Conservation (phyloP, 1,140 invertebrate species). For the Drepana arcuata region DNA sequence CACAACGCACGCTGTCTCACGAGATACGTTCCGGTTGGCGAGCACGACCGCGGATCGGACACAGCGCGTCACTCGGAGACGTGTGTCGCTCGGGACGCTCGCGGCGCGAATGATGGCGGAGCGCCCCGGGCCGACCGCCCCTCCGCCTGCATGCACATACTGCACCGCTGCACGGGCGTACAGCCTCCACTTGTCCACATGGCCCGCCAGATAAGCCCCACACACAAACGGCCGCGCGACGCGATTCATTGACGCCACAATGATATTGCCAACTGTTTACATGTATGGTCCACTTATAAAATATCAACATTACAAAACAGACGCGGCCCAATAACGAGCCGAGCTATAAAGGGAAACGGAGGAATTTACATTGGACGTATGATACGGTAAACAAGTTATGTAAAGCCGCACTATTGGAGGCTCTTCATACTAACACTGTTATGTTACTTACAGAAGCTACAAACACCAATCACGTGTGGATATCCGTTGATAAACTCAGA, state of each 20-base stretch:
- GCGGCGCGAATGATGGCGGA: slow-evolving; percentile 37
- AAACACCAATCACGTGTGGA: no score
- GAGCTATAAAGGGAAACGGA: no score
- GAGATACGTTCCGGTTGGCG: slow-evolving; percentile 22
- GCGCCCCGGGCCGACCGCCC: slow-evolving; percentile 13
- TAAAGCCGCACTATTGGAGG: no score
- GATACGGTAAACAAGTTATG: no score
- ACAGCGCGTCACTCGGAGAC: slow-evolving; percentile 11
- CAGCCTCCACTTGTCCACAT: slow-evolving; percentile 38
- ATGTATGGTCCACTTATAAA: slow-evolving; percentile 11
- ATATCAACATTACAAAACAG: slow-evolving; percentile 40
- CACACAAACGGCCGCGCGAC: slow-evolving; percentile 25
- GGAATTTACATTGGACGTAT: no score
- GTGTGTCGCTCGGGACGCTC: slow-evolving; percentile 24
- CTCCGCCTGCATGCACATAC: slow-evolving; percentile 10
- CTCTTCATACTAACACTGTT: no score
- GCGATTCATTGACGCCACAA: slow-evolving; percentile 52
- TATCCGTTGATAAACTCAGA: no score
- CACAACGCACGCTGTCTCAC: slow-evolving; percentile 44
- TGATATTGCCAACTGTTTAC: slow-evolving; percentile 45
- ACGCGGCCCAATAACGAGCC: no score
- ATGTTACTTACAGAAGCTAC: no score
- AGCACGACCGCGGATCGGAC: slow-evolving; percentile 4
- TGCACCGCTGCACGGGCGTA: slow-evolving; percentile 52
- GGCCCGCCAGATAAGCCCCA: slow-evolving; percentile 40